These are phyloP conservation scores for Cerceris ruficornis DNA, from an alignment of 2,888 invertebrate species.

Conservation along the genomic window DNA sequence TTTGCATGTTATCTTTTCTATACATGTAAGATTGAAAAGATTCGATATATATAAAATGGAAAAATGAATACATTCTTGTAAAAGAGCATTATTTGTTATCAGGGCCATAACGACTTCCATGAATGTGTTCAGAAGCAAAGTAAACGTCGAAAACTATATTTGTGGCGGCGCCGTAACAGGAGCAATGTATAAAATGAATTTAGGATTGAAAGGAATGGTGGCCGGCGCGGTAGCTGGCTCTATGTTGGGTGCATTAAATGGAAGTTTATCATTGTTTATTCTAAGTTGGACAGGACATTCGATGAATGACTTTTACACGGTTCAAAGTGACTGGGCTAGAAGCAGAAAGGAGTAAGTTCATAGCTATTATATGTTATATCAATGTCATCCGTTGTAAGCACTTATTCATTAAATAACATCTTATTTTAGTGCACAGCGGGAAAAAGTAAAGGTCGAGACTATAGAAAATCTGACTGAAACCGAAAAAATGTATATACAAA, in stretches of 20 bases:
- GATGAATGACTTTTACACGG: neutral
- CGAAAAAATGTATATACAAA: neutral
- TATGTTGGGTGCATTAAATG: conserved; percentile 85
- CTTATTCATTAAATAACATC: neutral
- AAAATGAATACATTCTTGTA: too few relatives aligned
- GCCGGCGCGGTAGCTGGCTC: conserved; percentile 87
- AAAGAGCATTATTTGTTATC: conserved; percentile 68
- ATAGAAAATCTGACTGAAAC: neutral
- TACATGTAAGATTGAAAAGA: too few relatives aligned
- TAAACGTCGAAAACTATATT: conserved; percentile 86
- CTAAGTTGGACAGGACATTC: conserved; percentile 28
- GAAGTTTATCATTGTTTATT: conserved; percentile 70
- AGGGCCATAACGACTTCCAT: conserved; percentile 86
- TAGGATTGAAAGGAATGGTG: conserved; percentile 87
- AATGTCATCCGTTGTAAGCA: neutral
- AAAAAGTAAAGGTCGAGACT: neutral
- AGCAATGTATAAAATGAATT: conserved; percentile 85
- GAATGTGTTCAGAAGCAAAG: conserved; percentile 87
- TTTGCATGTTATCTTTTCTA: too few relatives aligned
- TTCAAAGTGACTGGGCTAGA: neutral
- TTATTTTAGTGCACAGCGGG: neutral
- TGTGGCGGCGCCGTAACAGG: conserved; percentile 87
- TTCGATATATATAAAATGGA: too few relatives aligned
- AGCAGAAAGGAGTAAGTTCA: conserved; percentile 26
- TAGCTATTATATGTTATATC: neutral